Conservation (phyloP, 2,888 invertebrate genomes). For the Phymatocera aterrima region DNA sequence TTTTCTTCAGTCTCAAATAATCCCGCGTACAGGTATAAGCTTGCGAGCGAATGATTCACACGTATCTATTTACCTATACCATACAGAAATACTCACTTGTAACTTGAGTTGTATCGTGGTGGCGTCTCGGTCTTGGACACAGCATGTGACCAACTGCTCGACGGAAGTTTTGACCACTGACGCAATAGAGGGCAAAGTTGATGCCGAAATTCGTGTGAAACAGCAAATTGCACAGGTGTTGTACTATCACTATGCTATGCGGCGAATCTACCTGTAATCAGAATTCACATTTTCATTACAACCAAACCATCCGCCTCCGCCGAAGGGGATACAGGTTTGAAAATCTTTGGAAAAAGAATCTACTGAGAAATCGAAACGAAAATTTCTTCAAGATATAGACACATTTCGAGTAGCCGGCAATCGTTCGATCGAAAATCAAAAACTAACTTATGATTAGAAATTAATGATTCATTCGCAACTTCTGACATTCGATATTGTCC, state of each 20-base stretch:
- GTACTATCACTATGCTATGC: constrained; percentile 77
- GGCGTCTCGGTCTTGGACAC: constrained; percentile 55
- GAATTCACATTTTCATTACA: not conserved
- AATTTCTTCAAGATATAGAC: too few relatives aligned
- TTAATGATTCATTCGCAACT: not conserved
- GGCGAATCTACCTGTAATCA: constrained; percentile 71
- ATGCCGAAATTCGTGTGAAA: constrained; percentile 91
- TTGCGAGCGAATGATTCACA: not conserved
- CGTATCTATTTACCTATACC: not conserved
- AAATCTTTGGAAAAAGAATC: not conserved
- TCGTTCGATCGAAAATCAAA: too few relatives aligned
- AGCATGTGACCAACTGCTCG: constrained; percentile 75
- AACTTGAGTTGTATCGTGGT: constrained; percentile 71
- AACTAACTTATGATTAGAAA: too few relatives aligned
- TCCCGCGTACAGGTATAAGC: too few relatives aligned
- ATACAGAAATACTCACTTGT: constrained; percentile 68
- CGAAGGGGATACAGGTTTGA: too few relatives aligned
- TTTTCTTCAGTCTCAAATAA: too few relatives aligned
- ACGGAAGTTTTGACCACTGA: constrained; percentile 88
- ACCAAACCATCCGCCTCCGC: too few relatives aligned
- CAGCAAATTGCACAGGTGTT: constrained; percentile 82
- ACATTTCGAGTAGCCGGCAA: too few relatives aligned
- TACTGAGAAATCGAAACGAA: too few relatives aligned
- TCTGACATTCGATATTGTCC: too few relatives aligned
- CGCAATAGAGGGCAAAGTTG: constrained; percentile 89